Conservation (phyloP, 2,113 vertebrate species). For the Vidua macroura region DNA sequence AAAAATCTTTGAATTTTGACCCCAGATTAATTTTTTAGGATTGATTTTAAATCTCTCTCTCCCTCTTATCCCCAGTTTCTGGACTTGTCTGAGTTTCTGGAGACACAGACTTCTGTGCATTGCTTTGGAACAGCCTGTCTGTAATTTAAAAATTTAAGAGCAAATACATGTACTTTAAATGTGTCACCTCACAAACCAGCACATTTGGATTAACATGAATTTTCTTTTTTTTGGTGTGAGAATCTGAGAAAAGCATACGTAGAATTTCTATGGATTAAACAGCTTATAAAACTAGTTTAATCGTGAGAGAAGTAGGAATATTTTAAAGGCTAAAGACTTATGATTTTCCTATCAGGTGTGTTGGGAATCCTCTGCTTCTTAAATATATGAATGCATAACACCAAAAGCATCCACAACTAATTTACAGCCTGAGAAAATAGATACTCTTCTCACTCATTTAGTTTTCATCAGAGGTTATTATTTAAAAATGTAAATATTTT, state of each 20-base stretch:
- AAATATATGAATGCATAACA: neutral
- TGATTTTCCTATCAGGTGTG: neutral
- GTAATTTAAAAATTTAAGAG: neutral
- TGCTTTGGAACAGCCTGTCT: neutral
- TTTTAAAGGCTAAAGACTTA: neutral
- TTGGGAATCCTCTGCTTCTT: neutral
- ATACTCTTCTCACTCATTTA: neutral
- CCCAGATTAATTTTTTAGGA: neutral
- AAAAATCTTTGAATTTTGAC: neutral
- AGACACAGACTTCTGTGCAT: neutral
- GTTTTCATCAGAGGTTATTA: neutral
- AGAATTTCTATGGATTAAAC: neutral
- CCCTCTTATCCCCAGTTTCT: neutral
- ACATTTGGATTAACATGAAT: neutral
- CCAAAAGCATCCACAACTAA: neutral
- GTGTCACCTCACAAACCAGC: neutral
- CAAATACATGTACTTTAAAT: accelerated
- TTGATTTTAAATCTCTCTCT: neutral
- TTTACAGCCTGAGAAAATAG: neutral
- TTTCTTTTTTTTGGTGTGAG: neutral
- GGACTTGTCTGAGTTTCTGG: neutral
- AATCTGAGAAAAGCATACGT: neutral
- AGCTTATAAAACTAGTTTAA: neutral
- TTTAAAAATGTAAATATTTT: neutral
- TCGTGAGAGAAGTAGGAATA: neutral